Evolutionary conservation across 2,888 invertebrate genomes (phyloP).

Genomic region (Tetropium fuscum): DNA sequence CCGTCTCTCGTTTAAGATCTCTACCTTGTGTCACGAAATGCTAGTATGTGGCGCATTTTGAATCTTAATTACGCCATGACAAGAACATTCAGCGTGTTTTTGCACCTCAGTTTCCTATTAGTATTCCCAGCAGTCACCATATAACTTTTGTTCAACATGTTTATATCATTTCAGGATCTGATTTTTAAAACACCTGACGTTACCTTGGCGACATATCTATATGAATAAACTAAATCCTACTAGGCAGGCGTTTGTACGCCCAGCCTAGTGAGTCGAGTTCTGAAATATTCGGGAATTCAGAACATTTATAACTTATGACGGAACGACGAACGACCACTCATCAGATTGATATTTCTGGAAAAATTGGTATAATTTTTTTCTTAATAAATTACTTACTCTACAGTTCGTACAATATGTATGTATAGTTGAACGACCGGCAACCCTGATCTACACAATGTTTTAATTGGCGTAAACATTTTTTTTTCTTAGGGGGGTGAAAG

Average conservation of each 20-base stretch:
- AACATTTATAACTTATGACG: neutral
- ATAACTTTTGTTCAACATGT: conserved; percentile 25
- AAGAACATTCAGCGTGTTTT: conserved; percentile 37
- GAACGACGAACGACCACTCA: too few relatives aligned
- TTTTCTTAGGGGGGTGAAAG: too few relatives aligned
- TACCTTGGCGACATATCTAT: conserved; percentile 6
- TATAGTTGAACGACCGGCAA: too few relatives aligned
- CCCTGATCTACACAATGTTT: too few relatives aligned
- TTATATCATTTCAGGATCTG: conserved; percentile 21
- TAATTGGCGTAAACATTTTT: too few relatives aligned
- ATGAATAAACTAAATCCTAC: neutral
- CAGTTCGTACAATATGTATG: too few relatives aligned
- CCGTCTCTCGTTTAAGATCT: conserved; percentile 34
- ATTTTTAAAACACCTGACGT: conserved; percentile 12
- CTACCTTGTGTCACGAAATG: conserved; percentile 35
- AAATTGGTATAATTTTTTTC: too few relatives aligned
- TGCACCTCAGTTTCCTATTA: conserved; percentile 39
- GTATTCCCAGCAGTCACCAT: conserved; percentile 33
- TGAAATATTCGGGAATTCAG: neutral
- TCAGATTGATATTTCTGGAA: too few relatives aligned
- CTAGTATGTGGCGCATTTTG: conserved; percentile 35
- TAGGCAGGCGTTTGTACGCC: conserved; percentile 5
- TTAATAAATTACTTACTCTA: too few relatives aligned
- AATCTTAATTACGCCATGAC: conserved; percentile 40
- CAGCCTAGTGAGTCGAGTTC: neutral